Conservation (phyloP, 2,797 vertebrate species). For the Picus viridis region DNA sequence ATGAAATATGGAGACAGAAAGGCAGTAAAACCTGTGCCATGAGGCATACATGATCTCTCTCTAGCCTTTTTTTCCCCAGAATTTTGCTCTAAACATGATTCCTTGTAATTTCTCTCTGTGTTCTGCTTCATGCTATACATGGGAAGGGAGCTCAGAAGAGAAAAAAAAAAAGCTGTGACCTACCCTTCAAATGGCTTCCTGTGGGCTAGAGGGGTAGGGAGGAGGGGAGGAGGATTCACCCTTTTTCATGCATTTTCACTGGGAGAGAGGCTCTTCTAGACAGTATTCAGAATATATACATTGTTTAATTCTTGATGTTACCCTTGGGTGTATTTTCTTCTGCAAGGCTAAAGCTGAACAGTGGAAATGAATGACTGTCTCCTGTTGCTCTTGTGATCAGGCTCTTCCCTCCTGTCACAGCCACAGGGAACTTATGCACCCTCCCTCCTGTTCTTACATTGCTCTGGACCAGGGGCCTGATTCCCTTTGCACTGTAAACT, state of each 20-base stretch:
- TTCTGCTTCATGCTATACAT: background rate
- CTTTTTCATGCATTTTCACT: background rate
- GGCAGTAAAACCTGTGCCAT: background rate
- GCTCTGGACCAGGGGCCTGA: accelerated
- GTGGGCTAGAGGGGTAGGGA: background rate
- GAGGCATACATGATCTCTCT: background rate
- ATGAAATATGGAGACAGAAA: background rate
- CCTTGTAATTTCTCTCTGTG: background rate
- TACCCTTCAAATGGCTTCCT: background rate
- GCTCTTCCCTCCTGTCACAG: background rate
- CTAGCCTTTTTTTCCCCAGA: background rate
- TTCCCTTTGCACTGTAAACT: background rate
- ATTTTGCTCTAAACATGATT: slow-evolving; percentile 8
- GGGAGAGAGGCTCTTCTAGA: background rate
- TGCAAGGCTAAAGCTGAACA: background rate
- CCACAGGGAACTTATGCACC: background rate
- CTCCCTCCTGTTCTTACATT: background rate
- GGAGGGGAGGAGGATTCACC: background rate
- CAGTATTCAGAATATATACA: background rate
- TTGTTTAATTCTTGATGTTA: background rate
- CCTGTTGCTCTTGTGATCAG: background rate
- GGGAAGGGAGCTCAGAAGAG: background rate
- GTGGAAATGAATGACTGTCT: background rate
- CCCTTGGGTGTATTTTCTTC: background rate
- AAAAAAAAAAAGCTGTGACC: background rate